phyloP scores from a whole-genome alignment of 2,888 invertebrate species.

The Amphipyra berbera region DNA sequence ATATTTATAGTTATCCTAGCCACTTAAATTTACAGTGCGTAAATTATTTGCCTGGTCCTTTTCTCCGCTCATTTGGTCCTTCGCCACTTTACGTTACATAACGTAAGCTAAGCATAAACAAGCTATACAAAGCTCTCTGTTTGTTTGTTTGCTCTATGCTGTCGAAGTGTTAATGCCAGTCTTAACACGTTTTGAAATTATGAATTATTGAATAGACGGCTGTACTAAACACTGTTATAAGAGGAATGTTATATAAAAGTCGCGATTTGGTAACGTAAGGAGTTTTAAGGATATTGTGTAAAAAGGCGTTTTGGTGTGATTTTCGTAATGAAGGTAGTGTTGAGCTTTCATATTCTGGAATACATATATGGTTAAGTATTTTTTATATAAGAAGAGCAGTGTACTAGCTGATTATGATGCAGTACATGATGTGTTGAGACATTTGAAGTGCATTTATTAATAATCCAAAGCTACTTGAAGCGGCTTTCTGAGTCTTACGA shows the following conservation, averaged over 20 bases:
- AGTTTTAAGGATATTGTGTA: not conserved
- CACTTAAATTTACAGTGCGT: no score
- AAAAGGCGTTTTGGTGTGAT: conserved; percentile 2
- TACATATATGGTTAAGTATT: not conserved
- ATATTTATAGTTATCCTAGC: no score
- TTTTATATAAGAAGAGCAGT: no score
- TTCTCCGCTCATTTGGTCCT: conserved; percentile 1
- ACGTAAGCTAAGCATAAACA: conserved; percentile 50
- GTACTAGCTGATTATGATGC: no score
- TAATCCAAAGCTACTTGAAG: no score
- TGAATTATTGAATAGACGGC: conserved; percentile 83
- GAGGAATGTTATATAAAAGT: conserved; percentile 61
- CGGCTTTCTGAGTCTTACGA: no score
- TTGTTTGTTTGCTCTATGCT: conserved; percentile 78
- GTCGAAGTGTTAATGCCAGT: conserved; percentile 82
- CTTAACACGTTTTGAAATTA: conserved; percentile 81
- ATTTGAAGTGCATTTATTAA: no score
- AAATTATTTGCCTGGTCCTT: not conserved
- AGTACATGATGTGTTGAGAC: no score
- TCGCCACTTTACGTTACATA: not conserved
- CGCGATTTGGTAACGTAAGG: conserved; percentile 34
- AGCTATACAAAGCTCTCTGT: conserved; percentile 56
- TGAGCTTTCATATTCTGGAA: not conserved
- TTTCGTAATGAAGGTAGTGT: conserved; percentile 1
- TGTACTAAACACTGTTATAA: conserved; percentile 62